These are phyloP conservation scores for Pangasianodon gigas DNA, from an alignment of 2,113 vertebrate genomes.

Conservation along the genomic window DNA sequence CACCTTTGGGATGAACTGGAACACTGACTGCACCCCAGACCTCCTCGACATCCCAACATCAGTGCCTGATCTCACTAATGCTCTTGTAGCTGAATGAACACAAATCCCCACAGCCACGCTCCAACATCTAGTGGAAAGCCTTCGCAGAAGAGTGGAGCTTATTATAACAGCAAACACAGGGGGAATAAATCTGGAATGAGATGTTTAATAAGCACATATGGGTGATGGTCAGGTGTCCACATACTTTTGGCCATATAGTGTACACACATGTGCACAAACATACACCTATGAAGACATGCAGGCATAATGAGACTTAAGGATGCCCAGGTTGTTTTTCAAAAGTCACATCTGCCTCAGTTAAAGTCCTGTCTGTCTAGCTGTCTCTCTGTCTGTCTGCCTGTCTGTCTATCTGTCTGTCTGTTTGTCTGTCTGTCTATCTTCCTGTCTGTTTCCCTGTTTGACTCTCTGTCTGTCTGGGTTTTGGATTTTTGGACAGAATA, in stretches of 20 bases:
- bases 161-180: neutral
- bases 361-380: neutral
- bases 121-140: neutral
- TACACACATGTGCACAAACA: neutral
- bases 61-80: neutral
- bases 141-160: neutral
- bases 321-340: neutral
- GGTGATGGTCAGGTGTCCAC: neutral
- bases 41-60: too few species aligned
- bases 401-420: too few species aligned
- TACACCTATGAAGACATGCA: neutral
- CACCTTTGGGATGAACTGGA: neutral
- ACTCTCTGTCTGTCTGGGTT: neutral
- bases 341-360: neutral
- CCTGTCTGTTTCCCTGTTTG: neutral
- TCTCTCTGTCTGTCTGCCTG: neutral
- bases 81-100: neutral
- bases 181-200: neutral
- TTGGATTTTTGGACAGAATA: neutral
- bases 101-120: neutral
- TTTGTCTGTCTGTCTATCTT: too few species aligned
- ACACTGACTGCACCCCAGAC: neutral
- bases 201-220: neutral
- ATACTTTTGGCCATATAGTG: neutral
- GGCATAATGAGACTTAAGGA: neutral